Conservation (phyloP, 30 jellyfish, hydroid and myxozoan genomes). For the Cassiopea xamachana region DNA sequence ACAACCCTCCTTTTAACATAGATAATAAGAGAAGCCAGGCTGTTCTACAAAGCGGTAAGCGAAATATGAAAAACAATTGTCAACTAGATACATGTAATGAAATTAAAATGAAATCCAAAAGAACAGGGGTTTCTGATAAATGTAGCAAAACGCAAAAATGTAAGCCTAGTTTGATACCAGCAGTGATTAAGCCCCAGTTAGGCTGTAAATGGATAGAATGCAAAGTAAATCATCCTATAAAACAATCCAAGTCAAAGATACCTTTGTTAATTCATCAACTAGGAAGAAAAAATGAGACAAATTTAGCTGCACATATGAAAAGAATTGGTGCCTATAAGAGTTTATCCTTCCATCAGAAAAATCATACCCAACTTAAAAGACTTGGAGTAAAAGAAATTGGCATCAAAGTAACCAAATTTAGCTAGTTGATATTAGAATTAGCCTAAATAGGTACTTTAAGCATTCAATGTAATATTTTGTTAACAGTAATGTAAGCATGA, state of each 20-base stretch:
- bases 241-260: conserved; percentile 25
- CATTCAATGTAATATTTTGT: too few relatives aligned
- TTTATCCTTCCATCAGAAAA: background rate
- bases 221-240: conserved; percentile 29
- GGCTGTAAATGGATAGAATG: conserved; percentile 18
- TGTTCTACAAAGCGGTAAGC: too few relatives aligned
- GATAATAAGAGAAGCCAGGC: too few relatives aligned
- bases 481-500: too few relatives aligned
- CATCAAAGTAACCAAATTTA: too few relatives aligned
- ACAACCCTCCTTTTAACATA: background rate
- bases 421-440: too few relatives aligned
- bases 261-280: conserved; percentile 23
- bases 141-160: background rate
- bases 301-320: conserved; percentile 4
- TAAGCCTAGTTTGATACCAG: background rate
- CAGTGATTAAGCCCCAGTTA: background rate
- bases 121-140: background rate
- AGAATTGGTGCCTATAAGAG: background rate
- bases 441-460: too few relatives aligned
- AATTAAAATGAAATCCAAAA: background rate
- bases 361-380: background rate
- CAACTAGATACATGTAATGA: too few relatives aligned
- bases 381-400: too few relatives aligned
- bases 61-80: too few relatives aligned
- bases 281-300: conserved; percentile 8